Evolutionary conservation across 2,888 invertebrate genomes (phyloP).

Genomic region (Nomada hirtipes): DNA sequence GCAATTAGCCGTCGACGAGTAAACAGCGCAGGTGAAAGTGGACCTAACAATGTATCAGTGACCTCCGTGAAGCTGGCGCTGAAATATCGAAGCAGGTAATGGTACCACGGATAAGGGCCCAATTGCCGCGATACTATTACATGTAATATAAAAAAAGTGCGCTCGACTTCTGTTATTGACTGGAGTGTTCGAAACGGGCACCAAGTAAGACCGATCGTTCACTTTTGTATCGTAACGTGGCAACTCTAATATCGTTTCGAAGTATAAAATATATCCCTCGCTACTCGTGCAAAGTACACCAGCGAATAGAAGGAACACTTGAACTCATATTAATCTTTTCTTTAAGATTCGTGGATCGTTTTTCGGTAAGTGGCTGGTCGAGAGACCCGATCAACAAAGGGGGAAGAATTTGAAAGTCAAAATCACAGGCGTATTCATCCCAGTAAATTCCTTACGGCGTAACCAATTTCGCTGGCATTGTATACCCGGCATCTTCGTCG

Average conservation of each 20-base stretch:
- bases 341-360: too few species aligned
- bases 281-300: too few species aligned
- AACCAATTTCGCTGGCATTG: not conserved
- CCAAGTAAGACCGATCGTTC: not conserved
- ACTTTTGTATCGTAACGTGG: not conserved
- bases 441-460: not conserved
- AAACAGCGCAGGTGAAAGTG: constrained; percentile 42
- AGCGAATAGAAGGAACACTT: too few species aligned
- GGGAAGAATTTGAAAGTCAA: too few species aligned
- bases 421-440: not conserved
- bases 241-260: not conserved
- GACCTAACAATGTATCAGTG: constrained; percentile 41
- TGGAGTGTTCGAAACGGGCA: not conserved
- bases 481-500: not conserved
- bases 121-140: not conserved
- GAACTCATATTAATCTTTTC: too few species aligned
- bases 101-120: constrained; percentile 1
- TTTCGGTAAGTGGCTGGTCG: too few species aligned
- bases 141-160: not conserved
- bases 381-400: too few species aligned
- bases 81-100: constrained; percentile 28
- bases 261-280: too few species aligned
- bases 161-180: not conserved
- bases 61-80: constrained; percentile 9
- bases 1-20: constrained; percentile 29